Evolutionary conservation across 2,113 vertebrate genomes (phyloP).

Genomic region (Sebastes fasciatus): DNA sequence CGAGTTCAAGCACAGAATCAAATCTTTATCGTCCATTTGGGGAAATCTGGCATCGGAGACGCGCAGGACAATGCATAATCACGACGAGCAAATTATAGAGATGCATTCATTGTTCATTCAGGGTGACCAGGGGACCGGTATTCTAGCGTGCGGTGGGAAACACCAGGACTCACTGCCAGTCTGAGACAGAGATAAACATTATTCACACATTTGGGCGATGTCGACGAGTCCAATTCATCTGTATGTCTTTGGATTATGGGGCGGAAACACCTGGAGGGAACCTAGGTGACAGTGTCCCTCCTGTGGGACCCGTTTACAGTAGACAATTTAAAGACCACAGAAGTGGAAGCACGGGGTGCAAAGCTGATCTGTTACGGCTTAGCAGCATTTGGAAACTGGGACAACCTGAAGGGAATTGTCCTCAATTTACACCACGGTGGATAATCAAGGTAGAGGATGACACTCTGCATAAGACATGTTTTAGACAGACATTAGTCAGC

Average conservation of each 20-base stretch:
- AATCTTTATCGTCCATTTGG: constrained; percentile 47
- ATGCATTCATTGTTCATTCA: constrained; percentile 33
- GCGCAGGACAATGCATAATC: constrained; percentile 41
- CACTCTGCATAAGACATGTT: background rate
- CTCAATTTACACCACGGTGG: constrained; percentile 52
- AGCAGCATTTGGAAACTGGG: constrained; percentile 46
- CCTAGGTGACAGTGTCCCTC: constrained; percentile 10
- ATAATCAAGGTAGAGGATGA: constrained; percentile 24
- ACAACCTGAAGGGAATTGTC: constrained; percentile 59
- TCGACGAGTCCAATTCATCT: constrained; percentile 5
- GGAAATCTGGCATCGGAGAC: constrained; percentile 32
- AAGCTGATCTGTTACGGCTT: constrained; percentile 46
- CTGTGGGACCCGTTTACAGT: constrained; percentile 23
- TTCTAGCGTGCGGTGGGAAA: constrained; percentile 34
- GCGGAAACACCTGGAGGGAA: constrained; percentile 18
- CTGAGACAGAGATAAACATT: constrained; percentile 15
- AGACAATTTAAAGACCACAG: constrained; percentile 9
- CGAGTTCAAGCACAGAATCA: constrained; percentile 27
- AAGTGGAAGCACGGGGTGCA: constrained; percentile 8
- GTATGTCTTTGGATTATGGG: constrained; percentile 13
- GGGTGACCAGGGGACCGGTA: background rate
- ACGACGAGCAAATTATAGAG: constrained; percentile 26
- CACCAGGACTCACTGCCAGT: constrained; percentile 23
- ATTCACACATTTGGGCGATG: constrained; percentile 15
- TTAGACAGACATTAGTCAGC: constrained; percentile 1